Evolutionary conservation across 2,888 invertebrate genomes (phyloP).

Genomic region (Stenurella melanura): DNA sequence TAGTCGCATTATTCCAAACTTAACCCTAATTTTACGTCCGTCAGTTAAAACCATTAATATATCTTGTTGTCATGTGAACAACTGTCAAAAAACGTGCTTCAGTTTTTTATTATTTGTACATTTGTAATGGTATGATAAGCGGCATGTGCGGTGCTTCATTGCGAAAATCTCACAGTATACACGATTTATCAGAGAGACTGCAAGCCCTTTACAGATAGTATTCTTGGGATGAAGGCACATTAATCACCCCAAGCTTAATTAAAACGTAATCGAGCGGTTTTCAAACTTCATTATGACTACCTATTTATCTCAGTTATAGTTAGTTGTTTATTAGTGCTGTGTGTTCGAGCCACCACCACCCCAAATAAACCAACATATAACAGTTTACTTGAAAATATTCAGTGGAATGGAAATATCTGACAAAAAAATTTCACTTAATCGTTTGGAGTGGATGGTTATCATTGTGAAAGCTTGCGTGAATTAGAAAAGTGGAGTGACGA

Average conservation of each 20-base stretch:
- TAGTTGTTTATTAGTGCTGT: constrained; percentile 46
- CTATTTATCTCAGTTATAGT: constrained; percentile 50
- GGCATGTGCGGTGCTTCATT: constrained; percentile 6
- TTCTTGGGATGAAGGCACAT: constrained; percentile 51
- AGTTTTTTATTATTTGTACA: not conserved
- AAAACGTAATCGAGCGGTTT: constrained; percentile 57
- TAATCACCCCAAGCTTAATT: constrained; percentile 56
- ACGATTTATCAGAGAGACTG: constrained; percentile 27
- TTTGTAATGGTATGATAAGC: not conserved
- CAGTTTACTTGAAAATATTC: constrained; percentile 15
- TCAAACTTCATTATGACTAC: constrained; percentile 53
- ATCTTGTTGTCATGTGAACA: too few relatives aligned
- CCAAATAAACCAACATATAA: constrained; percentile 28
- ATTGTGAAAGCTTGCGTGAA: not conserved
- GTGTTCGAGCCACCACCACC: constrained; percentile 21
- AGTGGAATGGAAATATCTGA: constrained; percentile 20
- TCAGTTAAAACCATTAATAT: too few relatives aligned
- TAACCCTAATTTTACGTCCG: too few relatives aligned
- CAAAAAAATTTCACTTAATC: constrained; percentile 12
- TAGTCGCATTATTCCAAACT: too few relatives aligned
- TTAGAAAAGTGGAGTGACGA: not conserved
- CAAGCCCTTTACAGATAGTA: constrained; percentile 40
- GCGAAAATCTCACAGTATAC: constrained; percentile 16
- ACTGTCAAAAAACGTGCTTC: too few relatives aligned
- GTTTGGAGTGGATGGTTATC: not conserved